Evolutionary conservation across 2,797 vertebrate genomes (phyloP), one percentile per base, ranked within the genome.

Genomic region (Pterois miles): DNA sequence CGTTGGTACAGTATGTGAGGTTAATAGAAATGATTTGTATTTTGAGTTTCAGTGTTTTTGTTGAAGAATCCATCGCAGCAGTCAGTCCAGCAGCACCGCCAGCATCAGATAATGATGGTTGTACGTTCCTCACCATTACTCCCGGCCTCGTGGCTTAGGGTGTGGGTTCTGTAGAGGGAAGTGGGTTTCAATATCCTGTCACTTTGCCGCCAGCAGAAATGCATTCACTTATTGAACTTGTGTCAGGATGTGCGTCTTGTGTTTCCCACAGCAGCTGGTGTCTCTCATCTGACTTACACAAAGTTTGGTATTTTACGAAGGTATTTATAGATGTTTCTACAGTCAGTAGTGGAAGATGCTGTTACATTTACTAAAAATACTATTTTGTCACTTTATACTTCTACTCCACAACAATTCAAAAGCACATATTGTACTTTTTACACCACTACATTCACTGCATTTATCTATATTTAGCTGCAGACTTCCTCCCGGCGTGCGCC

Each of bases 111-210:
- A 65, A 66, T 77, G 36, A 80, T 29, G 18, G 65, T 50, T 67
- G 46, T 20, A 27, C 14, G 72, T 83, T 87, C 80, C 56, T 68
- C 71, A 5, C 27, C 83, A 76, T 85, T 78, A 75, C 34, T 71
- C 71, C 10, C 31, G 53, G 31, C 33, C 33, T 12, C 11, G 6
- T 54, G 54, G 50, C 65, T 84, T 66, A 52, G 12, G 5, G 67
- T 48, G 6, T 38, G n/a, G 20, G 13, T 65, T 78, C 63, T 56
- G 58, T 56, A 33, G 50, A 80, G 33, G 46, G 8, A 76, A 66
- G 46, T 64, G 40, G 36, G 59, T 73, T 76, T 85, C 64, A 78
- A 76, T 86, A 71, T 78, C 59, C 23, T 65, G 63, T 75, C 31
- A 52, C 40, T 76, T 65, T 60, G 46, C 63, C 25, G 29, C 23